A percentile compares a stretch with the other conserved stretches of the same genome.
phyloP scores from a whole-genome alignment of 1,140 invertebrate species.

The Halesus radiatus region DNA sequence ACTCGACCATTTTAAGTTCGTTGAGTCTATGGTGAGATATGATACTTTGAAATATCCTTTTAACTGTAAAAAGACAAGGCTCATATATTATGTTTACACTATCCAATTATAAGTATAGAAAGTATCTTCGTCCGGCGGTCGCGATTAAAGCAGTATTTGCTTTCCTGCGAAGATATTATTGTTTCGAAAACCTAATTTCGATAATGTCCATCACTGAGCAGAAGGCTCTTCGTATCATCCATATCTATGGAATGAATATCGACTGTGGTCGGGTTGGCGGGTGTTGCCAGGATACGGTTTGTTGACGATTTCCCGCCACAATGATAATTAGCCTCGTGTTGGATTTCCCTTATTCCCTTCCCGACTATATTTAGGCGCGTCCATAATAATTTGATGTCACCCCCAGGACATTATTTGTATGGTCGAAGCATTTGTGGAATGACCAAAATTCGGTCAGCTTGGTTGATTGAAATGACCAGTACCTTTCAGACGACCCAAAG shows the following conservation, averaged over 20 bases:
- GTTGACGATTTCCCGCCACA: conserved; percentile 31
- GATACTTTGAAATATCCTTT: too few relatives aligned
- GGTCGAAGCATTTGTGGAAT: too few relatives aligned
- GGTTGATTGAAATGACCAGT: background rate
- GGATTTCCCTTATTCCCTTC: conserved; percentile 5
- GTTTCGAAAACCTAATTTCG: background rate
- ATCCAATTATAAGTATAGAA: too few relatives aligned
- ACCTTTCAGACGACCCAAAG: background rate
- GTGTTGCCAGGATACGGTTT: conserved; percentile 37
- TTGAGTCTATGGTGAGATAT: too few relatives aligned
- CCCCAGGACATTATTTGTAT: background rate
- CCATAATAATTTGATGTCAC: conserved; percentile 14
- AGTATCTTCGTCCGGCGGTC: background rate
- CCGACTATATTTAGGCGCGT: conserved; percentile 8
- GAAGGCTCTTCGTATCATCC: background rate
- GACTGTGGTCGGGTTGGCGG: conserved; percentile 2
- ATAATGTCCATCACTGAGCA: background rate
- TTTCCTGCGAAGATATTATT: background rate
- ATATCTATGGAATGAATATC: conserved; percentile 25
- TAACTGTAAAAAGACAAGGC: too few relatives aligned
- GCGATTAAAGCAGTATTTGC: background rate
- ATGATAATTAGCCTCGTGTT: conserved; percentile 21
- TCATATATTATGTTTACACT: too few relatives aligned
- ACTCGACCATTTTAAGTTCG: too few relatives aligned
- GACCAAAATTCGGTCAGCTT: too few relatives aligned